Evolutionary conservation across 1,140 invertebrate genomes (phyloP).

Genomic region (Helicoverpa armigera): DNA sequence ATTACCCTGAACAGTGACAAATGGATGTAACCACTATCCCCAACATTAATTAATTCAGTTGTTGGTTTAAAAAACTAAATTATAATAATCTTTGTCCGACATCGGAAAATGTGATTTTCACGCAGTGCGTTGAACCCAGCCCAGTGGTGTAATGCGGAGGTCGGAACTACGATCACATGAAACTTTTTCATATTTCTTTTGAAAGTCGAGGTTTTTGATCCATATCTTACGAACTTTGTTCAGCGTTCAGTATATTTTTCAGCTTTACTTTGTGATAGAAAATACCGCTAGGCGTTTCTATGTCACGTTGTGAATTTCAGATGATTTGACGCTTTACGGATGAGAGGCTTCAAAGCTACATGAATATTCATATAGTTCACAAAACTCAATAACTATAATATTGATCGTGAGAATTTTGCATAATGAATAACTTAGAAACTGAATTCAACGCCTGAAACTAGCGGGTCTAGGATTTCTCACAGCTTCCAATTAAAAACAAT

Average conservation of each 20-base stretch:
- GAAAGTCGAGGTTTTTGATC: constrained; percentile 5
- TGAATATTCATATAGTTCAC: too few species aligned
- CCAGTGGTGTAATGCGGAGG: constrained; percentile 57
- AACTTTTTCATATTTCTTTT: not conserved
- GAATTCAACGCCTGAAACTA: too few species aligned
- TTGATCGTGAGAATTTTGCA: too few species aligned
- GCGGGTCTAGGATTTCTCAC: too few species aligned
- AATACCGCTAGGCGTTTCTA: too few species aligned
- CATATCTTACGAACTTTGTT: constrained; percentile 3
- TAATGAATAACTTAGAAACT: too few species aligned
- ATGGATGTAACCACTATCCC: not conserved
- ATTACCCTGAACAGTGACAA: not conserved
- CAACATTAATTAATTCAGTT: constrained; percentile 4
- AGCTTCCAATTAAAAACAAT: too few species aligned
- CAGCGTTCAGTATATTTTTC: not conserved
- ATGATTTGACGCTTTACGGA: too few species aligned
- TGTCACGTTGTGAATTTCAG: too few species aligned
- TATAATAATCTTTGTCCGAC: constrained; percentile 37
- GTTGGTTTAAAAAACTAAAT: constrained; percentile 7
- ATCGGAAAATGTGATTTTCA: constrained; percentile 55
- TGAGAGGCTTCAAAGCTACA: too few species aligned
- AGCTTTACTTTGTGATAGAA: not conserved
- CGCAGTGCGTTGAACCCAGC: constrained; percentile 60
- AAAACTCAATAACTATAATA: too few species aligned
- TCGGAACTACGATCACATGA: constrained; percentile 38